Evolutionary conservation across 2,113 vertebrate genomes (phyloP), one percentile per base, ranked within the genome.

Genomic region (Merops nubicus): DNA sequence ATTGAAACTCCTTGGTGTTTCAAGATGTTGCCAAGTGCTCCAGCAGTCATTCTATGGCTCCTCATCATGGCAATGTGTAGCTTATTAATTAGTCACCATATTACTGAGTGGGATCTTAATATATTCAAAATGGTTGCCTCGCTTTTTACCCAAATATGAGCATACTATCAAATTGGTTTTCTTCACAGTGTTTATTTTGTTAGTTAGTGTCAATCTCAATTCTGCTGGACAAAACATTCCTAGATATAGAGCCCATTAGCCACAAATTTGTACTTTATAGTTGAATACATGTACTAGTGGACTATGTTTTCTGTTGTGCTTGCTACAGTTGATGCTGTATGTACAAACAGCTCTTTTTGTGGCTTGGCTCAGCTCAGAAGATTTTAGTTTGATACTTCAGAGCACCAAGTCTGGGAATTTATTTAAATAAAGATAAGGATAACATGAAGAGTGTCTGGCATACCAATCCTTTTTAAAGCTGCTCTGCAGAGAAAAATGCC

Each of bases 361-460:
- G 85, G 42, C 54, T 56, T 38, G 47, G 36, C 47, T 92, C 60
- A 77, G 56, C 34, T 88, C 64, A 86, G 60, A 94, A 96, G 73
- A 88, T 89, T 70, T 72, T 31, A 64, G 65, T 91, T 91, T 82
- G 60, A 87, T 92, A 93, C 60, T 95, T 93, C 47, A 91, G 67
- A 81, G 57, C 40, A 86, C 47, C 42, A 89, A 89, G 67, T 33
- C 67, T 87, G 69, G 38, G 64, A 74, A 88, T 95, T 83, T 92
- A 26, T 88, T 95, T 87, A 83, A 94, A 93, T 73, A 96, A 95
- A 94, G 86, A 92, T 88, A 92, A 90, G 87, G 77, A 86, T 72
- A 93, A 90, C 40, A 78, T n/a, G 53, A 95, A 86, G 28, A 72
- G 83, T 94, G 70, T 54, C 83, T 96, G 25, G 88, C 88, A 93